Base-by-base conservation (phyloP, 2,797 vertebrate genomes). In the Hyperoplus lanceolatus region DNA sequence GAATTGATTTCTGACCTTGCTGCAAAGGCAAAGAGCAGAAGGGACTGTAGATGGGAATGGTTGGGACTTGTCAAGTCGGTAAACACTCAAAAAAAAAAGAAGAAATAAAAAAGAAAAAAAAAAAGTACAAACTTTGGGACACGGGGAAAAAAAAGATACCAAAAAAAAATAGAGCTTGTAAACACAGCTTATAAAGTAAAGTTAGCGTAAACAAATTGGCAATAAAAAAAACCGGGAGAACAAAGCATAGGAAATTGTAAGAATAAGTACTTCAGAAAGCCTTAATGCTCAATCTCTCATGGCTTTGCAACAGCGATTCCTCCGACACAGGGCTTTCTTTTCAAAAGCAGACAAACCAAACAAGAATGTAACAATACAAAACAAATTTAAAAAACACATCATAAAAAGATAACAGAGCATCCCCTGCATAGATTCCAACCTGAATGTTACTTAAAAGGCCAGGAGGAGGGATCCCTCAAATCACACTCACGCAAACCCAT, bases 341-440 rank as follows among this genome's bases (percentile, higher is more conserved):
- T 70, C 67, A 83, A 85, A 82, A 70, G 87, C 53, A 42, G 57
- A 76, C 41, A 64, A 79, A 84, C 50, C 56, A 64, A 54, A 86
- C 70, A 29, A 39, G 10, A 73, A 73, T 43, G 51, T 69, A 68
- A 86, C 63, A 60, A 9, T 45, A 64, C 13, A 64, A 83, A 21
- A 77, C 11, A 51, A 10, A 29, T 75, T 55, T 56, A 73, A 43
- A 66, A 66, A 58, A 15, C 41, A 60, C 43, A 39, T 10, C 13
- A 43, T 10, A 12, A 29, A 79, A 70, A 61, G 38, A 75, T 8
- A 75, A 10, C 41, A 55, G 18, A 46, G 42, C 82, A 86, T 87
- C 92, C 93, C 93, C 94, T 93, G 93, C 89, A 86, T 77, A 82
- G 55, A 90, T 78, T 87, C 87, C 67, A 81, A 89, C 82, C 85